Percentiles rank a stretch among this genome's conserved stretches.
Evolutionary conservation across 2,888 invertebrate genomes (phyloP).

Genomic region (Nysson spinosus): DNA sequence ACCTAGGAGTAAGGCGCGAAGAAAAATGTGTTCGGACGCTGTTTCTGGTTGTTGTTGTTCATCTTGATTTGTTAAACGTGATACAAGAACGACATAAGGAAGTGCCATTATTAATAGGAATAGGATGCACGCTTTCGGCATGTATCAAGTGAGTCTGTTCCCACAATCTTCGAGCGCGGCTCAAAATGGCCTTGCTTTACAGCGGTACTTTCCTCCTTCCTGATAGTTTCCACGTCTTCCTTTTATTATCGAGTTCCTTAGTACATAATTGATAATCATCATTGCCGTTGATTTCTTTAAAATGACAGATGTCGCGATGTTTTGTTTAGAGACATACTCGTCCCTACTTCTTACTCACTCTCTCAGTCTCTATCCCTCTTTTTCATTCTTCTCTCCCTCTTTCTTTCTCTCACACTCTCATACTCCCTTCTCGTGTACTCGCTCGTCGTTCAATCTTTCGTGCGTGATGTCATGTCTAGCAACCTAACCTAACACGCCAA

Average conservation of each 20-base stretch:
- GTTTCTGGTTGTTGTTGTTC: background rate
- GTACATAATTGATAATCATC: no score
- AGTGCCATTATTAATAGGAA: conserved; percentile 11
- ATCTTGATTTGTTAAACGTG: conserved; percentile 19
- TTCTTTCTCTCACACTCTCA: conserved; percentile 19
- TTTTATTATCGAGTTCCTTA: background rate
- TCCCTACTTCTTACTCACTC: conserved; percentile 6
- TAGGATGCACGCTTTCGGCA: conserved; percentile 75
- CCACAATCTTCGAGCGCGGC: conserved; percentile 48
- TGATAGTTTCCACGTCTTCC: background rate
- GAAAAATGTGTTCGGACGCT: conserved; percentile 26
- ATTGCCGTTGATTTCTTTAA: conserved; percentile 6
- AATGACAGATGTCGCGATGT: conserved; percentile 52
- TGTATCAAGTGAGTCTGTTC: conserved; percentile 76
- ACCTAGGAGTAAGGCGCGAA: background rate
- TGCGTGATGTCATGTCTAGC: conserved; percentile 71
- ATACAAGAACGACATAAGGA: background rate
- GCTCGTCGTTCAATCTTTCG: conserved; percentile 35
- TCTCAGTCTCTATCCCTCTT: conserved; percentile 18
- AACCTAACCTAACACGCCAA: conserved; percentile 69
- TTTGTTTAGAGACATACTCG: conserved; percentile 41
- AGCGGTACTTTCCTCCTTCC: conserved; percentile 16
- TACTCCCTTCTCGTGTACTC: conserved; percentile 20
- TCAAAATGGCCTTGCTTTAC: conserved; percentile 69
- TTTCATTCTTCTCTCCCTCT: conserved; percentile 14